Base-by-base conservation (phyloP, 2,888 invertebrate genomes). In the Labia minor region DNA sequence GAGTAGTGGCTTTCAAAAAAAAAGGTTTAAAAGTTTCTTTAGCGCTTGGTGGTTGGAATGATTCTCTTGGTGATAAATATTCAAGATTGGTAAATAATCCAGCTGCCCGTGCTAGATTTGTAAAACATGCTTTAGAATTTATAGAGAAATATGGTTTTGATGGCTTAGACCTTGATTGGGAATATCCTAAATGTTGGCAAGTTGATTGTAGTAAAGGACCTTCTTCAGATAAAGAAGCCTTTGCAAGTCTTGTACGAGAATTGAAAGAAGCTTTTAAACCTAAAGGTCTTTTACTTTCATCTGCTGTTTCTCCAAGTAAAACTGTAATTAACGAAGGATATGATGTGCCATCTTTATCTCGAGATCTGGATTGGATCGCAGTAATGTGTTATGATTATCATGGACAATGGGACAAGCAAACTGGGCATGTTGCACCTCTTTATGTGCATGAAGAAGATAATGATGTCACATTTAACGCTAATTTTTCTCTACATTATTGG, bases 131-230 rank as follows among this genome's bases (percentile, higher is more conserved):
- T 0, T 73, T 93, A 0, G 81, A 85, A 70, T 93, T 94, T 75
- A 78, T 94, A 63, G 85, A 88, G 70, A 87, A 88, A 74, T 86
- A 90, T 73, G 84, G 85, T 65, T 95, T 95, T 75, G 92, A 95
- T 74, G 95, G 95, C n/a, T 80, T 95, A n/a, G 94, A 94, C 76
- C 80, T 95, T 64, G 95, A 95, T 75, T 95, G 94, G 94, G 95
- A 95, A 75, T 95, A 95, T 77, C 95, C 95, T 0, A 89, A 88
- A 75, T 90, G 90, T 73, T 90, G 90, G 90, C 90, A 90, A 83
- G 91, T 91, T 1, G 90, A 93, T 73, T 93, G 93, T 74, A 86
- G 85, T 21, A 88, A 89, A 76, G 93, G 93, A 1, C 89, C 90
- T 1, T 83, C 85, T 65, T 89, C 91, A 0, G 94, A 94, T 74